Conservation (phyloP, 2,888 invertebrate species). For the Meghimatium bilineatum region DNA sequence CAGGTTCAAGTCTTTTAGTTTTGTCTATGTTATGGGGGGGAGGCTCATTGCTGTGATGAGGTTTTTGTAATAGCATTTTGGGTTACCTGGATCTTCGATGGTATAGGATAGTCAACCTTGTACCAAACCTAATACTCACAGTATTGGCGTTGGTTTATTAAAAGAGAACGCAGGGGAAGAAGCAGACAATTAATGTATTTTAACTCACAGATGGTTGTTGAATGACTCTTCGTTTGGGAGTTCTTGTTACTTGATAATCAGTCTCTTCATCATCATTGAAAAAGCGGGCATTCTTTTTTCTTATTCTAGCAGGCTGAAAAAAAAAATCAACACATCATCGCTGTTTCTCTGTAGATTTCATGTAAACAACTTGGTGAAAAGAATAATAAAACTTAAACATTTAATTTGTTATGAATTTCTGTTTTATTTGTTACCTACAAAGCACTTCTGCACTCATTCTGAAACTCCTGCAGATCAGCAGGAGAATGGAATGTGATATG, state of each 20-base stretch:
- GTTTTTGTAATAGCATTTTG: too few species aligned
- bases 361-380: neutral
- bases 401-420: neutral
- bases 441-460: too few species aligned
- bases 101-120: too few species aligned
- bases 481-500: neutral
- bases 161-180: too few species aligned
- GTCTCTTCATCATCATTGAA: slow-evolving; percentile 73
- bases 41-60: too few species aligned
- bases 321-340: neutral
- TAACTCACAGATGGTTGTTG: slow-evolving; percentile 48
- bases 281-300: slow-evolving; percentile 69
- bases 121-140: too few species aligned
- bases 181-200: too few species aligned
- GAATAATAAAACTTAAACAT: neutral
- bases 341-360: too few species aligned
- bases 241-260: slow-evolving; percentile 60
- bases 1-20: too few species aligned
- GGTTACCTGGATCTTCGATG: too few species aligned
- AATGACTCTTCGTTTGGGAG: slow-evolving; percentile 54
- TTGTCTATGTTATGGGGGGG: too few species aligned
- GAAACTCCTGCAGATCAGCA: neutral
- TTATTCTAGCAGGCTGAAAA: slow-evolving; percentile 66
- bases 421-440: neutral
- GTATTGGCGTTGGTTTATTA: too few species aligned